Conservation (phyloP, 2,888 invertebrate genomes). For the Dimorphilus gyrociliatus region DNA sequence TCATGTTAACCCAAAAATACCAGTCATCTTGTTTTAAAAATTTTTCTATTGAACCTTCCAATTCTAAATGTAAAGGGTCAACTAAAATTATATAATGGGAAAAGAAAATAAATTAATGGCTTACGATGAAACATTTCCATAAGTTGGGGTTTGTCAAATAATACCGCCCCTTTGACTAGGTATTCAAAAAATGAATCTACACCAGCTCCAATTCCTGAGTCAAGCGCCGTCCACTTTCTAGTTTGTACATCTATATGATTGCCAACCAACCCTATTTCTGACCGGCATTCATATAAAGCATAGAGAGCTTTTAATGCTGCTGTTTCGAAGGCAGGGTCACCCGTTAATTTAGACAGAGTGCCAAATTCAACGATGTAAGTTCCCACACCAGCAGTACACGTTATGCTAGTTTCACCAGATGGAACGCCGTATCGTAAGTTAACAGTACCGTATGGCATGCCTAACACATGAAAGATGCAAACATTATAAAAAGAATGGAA, state of each 20-base stretch:
- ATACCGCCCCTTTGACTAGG: conserved; percentile 79
- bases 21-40: conserved; percentile 77
- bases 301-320: conserved; percentile 72
- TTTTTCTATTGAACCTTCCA: conserved; percentile 38
- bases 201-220: conserved; percentile 79
- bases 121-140: conserved; percentile 68
- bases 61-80: conserved; percentile 26
- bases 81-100: background rate
- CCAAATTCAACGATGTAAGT: conserved; percentile 95
- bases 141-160: conserved; percentile 73
- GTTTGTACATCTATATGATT: conserved; percentile 90
- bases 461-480: conserved; percentile 27
- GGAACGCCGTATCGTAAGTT: conserved; percentile 81
- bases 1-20: conserved; percentile 99
- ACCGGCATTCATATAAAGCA: conserved; percentile 67
- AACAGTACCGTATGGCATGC: conserved; percentile 96
- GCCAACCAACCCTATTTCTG: conserved; percentile 63
- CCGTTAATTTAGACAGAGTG: conserved; percentile 74
- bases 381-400: conserved; percentile 93
- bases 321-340: conserved; percentile 70
- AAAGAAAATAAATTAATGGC: conserved; percentile 2
- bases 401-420: conserved; percentile 79
- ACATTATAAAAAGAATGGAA: conserved; percentile 1
- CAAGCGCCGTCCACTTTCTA: conserved; percentile 91
- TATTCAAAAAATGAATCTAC: conserved; percentile 97